Percentiles rank a stretch among this genome's conserved stretches.
These are phyloP conservation scores for Eueides isabella DNA, from an alignment of 1,140 invertebrate genomes.

Conservation along the genomic window DNA sequence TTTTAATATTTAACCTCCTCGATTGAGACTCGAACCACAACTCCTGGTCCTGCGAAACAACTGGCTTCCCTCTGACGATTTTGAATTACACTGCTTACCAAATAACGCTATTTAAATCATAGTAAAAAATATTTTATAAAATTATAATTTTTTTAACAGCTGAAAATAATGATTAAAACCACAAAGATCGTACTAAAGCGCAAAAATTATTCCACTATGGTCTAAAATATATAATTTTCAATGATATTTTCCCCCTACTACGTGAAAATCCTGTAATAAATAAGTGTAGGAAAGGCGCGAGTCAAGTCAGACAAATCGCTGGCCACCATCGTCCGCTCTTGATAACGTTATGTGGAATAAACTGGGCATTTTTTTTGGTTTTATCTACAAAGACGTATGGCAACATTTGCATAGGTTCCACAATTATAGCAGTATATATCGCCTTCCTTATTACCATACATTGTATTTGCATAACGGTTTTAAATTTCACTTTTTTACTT, in stretches of 20 bases:
- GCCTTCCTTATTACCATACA: neutral
- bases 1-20: neutral
- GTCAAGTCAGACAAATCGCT: neutral
- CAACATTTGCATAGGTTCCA: neutral
- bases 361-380: neutral
- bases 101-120: too few relatives aligned
- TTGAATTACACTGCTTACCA: too few relatives aligned
- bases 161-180: too few relatives aligned
- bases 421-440: conserved; percentile 3
- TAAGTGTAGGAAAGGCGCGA: neutral
- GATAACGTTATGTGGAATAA: neutral
- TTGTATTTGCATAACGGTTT: neutral
- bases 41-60: too few relatives aligned
- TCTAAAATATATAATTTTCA: too few relatives aligned
- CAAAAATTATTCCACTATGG: too few relatives aligned
- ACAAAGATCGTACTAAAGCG: too few relatives aligned
- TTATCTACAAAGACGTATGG: neutral
- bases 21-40: neutral
- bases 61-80: too few relatives aligned
- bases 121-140: too few relatives aligned
- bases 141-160: too few relatives aligned
- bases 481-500: neutral
- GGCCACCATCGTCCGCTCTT: neutral
- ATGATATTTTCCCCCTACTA: too few relatives aligned
- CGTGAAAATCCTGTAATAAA: neutral